Evolutionary conservation across 2,888 invertebrate genomes (phyloP), one percentile per base, ranked within the genome.

Genomic region (Tetramorium bicarinatum): DNA sequence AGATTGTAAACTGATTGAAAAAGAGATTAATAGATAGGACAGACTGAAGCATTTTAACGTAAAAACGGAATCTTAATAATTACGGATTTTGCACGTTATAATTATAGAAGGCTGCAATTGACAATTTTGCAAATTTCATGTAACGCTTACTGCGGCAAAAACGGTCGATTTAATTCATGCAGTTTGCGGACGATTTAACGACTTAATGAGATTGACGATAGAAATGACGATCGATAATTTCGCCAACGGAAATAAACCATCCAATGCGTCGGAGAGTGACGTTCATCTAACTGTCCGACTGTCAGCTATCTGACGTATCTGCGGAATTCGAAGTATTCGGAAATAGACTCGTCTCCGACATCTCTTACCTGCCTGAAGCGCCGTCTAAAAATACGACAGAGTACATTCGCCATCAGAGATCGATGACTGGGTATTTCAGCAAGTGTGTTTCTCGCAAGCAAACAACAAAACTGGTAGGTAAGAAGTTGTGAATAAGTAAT

Each of bases 311-410:
- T 67, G 61, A 87, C 49, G 86, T 79, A 72, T 83, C 49, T 83
- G 25, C 49, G 85, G 79, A 87, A 88, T 87, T 77, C 81, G 54
- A 72, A 83, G 77, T 88, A 85, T 86, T 81, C 82, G 83, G 75
- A 83, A 87, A 86, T 84, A 85, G 77, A 81, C 76, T 86, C 62
- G 86, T 89, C 87, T 83, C 82, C 85, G 71, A 82, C 84, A 87
- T 88, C 83, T 88, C 90, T 80, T 87, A 89, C 87, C 87, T 91
- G 87, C 80, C 87, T 29, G 77, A 74, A 75, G 66, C 74, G 79
- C 1, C 72, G 77, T 85, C 87, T 88, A 89, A 89, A 91, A 91
- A 89, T 91, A 90, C 86, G 72, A 49, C 47, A 54, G 75, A 66
- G 47, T 61, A 52, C 52, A 74, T 75, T 62, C 34, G 75, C 59